Evolutionary conservation across 2,113 vertebrate species (phyloP).

Genomic region (Gnathochromis pfefferi): DNA sequence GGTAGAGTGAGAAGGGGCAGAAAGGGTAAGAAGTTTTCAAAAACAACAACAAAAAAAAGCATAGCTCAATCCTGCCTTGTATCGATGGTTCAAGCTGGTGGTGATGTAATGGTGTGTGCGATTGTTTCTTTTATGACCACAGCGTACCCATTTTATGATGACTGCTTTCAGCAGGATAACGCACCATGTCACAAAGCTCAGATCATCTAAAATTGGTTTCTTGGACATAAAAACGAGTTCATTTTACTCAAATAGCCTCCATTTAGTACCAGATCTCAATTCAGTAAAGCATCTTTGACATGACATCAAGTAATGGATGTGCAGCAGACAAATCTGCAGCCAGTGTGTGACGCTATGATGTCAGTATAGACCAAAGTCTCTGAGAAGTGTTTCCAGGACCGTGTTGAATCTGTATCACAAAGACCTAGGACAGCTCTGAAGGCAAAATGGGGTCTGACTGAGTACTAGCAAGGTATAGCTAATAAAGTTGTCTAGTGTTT

Average conservation of each 20-base stretch:
- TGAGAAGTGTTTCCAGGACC: neutral
- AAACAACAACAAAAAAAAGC: neutral
- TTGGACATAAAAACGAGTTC: neutral
- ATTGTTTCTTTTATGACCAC: neutral
- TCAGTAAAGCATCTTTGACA: neutral
- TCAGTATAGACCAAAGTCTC: neutral
- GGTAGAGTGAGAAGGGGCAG: neutral
- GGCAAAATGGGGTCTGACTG: neutral
- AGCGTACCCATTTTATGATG: neutral
- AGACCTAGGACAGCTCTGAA: neutral
- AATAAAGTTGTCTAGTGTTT: neutral
- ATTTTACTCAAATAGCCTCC: neutral
- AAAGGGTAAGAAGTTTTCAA: neutral
- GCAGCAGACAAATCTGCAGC: neutral
- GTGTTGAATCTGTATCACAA: neutral
- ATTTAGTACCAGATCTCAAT: neutral
- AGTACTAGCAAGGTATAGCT: neutral
- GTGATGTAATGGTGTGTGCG: neutral
- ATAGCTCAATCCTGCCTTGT: neutral
- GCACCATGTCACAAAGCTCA: neutral
- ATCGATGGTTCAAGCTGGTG: neutral
- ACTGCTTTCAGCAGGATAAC: neutral
- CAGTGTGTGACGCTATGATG: neutral
- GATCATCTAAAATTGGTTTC: neutral
- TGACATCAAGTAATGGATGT: neutral